These are phyloP conservation scores for Tinamus guttatus DNA, from an alignment of 2,113 vertebrate genomes.

Conservation along the genomic window DNA sequence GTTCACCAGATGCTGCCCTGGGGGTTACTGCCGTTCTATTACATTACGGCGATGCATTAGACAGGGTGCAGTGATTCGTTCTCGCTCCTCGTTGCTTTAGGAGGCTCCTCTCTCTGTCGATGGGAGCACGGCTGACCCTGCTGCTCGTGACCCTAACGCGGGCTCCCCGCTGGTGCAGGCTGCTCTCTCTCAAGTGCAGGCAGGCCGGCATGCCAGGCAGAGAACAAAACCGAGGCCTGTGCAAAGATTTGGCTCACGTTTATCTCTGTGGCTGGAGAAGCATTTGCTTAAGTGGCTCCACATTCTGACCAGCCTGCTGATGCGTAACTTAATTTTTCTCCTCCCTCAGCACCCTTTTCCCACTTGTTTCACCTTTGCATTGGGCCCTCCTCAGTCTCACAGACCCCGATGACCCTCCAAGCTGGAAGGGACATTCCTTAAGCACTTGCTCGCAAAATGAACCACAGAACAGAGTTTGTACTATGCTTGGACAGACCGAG, in stretches of 20 bases:
- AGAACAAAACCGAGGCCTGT: background rate
- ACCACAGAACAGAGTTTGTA: background rate
- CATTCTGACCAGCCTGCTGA: background rate
- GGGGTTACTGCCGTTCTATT: constrained; percentile 65
- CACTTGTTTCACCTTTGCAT: background rate
- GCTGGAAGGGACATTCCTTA: background rate
- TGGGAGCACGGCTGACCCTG: constrained; percentile 24
- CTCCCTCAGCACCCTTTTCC: background rate
- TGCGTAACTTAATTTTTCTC: background rate
- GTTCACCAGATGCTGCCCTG: constrained; percentile 69
- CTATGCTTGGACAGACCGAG: background rate
- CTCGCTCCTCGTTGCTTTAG: constrained; percentile 17
- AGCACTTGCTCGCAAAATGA: background rate
- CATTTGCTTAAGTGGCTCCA: background rate
- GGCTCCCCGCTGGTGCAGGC: background rate
- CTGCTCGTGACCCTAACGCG: background rate
- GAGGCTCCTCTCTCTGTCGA: background rate
- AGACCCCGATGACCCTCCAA: background rate
- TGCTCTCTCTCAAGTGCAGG: background rate
- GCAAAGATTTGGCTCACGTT: background rate
- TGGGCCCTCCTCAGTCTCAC: background rate
- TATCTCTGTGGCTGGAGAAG: background rate
- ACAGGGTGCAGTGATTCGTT: constrained; percentile 46
- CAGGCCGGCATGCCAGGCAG: background rate
- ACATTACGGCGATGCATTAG: constrained; percentile 60